phyloP scores from a whole-genome alignment of 2,113 vertebrate genomes.

The Pelodiscus sinensis region DNA sequence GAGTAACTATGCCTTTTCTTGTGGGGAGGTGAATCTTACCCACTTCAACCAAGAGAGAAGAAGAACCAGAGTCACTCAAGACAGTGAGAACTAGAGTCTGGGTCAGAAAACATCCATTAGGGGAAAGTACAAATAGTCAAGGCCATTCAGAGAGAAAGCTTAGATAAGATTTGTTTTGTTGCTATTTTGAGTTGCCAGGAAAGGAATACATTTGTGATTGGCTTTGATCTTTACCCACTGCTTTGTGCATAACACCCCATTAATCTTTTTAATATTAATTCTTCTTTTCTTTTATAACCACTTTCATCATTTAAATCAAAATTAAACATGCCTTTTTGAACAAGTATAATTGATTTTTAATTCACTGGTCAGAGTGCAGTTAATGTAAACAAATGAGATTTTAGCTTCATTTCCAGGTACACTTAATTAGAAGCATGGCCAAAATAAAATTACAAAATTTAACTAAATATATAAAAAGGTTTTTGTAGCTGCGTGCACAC shows the following conservation, averaged over 20 bases:
- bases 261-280: constrained; percentile 14
- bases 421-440: neutral
- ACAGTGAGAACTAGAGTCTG: neutral
- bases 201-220: neutral
- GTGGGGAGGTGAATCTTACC: neutral
- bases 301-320: constrained; percentile 17
- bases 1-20: neutral
- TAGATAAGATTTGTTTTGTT: neutral
- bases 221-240: constrained; percentile 4
- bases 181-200: constrained; percentile 22
- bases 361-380: neutral
- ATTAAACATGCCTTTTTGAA: neutral
- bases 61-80: neutral
- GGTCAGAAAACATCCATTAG: neutral
- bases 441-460: neutral
- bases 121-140: neutral
- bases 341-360: constrained; percentile 20
- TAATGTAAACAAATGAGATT: constrained; percentile 31
- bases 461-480: neutral
- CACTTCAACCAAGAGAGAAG: neutral
- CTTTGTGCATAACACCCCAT: constrained; percentile 17
- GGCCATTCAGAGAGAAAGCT: neutral
- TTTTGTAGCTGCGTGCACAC: neutral
- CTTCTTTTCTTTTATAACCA: neutral
- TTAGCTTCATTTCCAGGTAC: constrained; percentile 44